Conservation (phyloP, 2,888 invertebrate species). For the Icerya purchasi region DNA sequence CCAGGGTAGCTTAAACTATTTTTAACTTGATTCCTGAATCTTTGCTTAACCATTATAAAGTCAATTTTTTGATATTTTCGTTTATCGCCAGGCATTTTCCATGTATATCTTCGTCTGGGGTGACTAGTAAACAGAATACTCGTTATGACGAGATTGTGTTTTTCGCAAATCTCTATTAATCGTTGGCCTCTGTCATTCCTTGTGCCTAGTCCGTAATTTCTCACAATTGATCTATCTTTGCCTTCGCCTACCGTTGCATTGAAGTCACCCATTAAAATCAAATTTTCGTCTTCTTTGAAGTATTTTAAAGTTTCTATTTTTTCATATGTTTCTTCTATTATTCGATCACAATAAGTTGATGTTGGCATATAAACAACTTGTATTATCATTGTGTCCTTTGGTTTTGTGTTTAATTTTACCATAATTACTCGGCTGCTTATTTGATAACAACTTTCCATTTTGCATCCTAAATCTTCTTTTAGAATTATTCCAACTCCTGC, state of each 20-base stretch:
- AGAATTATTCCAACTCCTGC: too few species aligned
- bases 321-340: too few species aligned
- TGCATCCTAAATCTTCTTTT: too few species aligned
- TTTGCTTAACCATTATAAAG: neutral
- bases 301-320: too few species aligned
- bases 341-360: too few species aligned
- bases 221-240: neutral
- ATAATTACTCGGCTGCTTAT: too few species aligned
- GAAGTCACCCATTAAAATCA: conserved; percentile 1
- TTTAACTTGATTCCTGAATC: neutral
- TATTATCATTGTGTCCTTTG: too few species aligned
- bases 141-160: neutral
- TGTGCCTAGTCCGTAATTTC: neutral
- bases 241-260: neutral
- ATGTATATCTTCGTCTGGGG: neutral
- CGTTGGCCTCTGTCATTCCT: neutral
- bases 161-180: neutral
- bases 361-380: too few species aligned
- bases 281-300: too few species aligned
- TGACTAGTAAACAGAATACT: neutral
- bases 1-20: neutral
- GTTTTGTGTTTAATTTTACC: too few species aligned
- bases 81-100: neutral
- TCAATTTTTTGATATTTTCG: neutral
- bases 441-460: too few species aligned